These are phyloP conservation scores for Thamnaconus septentrionalis DNA, from an alignment of 2,113 vertebrate genomes.

Conservation along the genomic window DNA sequence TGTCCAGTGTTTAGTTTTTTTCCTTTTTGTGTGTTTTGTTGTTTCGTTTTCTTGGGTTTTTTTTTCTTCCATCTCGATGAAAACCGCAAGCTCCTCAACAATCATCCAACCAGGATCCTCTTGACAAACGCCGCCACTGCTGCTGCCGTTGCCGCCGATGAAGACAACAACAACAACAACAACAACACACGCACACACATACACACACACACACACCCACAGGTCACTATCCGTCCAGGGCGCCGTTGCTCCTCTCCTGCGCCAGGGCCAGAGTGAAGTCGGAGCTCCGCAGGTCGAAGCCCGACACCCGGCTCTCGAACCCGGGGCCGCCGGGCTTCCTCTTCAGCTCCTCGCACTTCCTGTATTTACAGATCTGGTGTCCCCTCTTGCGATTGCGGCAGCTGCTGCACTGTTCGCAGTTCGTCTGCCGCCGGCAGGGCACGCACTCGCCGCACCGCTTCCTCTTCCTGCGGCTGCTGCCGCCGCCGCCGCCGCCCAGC, in stretches of 20 bases:
- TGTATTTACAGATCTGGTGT: constrained; percentile 99
- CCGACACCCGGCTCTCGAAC: constrained; percentile 73
- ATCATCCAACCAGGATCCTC: constrained; percentile 60
- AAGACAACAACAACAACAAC: too few species aligned
- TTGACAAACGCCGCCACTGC: constrained; percentile 43
- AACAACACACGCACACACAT: too few species aligned
- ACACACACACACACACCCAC: background rate
- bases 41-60: too few species aligned
- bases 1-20: too few species aligned
- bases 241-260: constrained; percentile 64
- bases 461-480: constrained; percentile 94
- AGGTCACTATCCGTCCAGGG: constrained; percentile 67
- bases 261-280: constrained; percentile 73
- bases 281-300: constrained; percentile 72
- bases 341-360: constrained; percentile 99
- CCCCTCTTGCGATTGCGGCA: constrained; percentile 99
- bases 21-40: too few species aligned
- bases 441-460: constrained; percentile 98
- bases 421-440: constrained; percentile 94
- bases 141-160: too few species aligned
- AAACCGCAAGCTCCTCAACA: constrained; percentile 60
- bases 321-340: constrained; percentile 88
- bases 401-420: constrained; percentile 99
- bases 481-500: constrained; percentile 82
- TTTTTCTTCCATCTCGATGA: too few species aligned